These are phyloP conservation scores for Petrosia ficiformis DNA, from an alignment of 37 sponge, comb jelly and placozoan species.

Conservation along the genomic window DNA sequence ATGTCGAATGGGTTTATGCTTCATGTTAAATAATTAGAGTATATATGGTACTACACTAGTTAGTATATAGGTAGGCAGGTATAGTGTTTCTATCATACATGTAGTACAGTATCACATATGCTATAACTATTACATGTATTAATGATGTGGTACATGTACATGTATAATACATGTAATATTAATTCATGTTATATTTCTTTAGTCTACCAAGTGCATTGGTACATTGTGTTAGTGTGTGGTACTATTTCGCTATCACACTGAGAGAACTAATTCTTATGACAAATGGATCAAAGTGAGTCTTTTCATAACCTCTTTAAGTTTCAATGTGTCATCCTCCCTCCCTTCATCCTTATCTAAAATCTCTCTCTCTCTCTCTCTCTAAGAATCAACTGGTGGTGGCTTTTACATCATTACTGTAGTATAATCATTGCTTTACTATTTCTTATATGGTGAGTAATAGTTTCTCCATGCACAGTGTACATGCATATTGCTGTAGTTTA, in stretches of 20 bases:
- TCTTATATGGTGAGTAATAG: constrained; percentile 56
- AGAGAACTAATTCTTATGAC: constrained; percentile 58
- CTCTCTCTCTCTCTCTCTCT: neutral
- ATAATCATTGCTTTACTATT: constrained; percentile 48
- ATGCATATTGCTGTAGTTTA: neutral
- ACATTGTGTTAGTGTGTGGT: constrained; percentile 55
- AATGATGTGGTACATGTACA: neutral
- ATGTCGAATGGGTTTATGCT: too few relatives aligned
- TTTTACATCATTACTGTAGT: constrained; percentile 67
- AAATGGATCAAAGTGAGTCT: constrained; percentile 65
- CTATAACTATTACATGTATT: neutral
- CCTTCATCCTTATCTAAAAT: too few relatives aligned
- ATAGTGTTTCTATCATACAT: too few relatives aligned
- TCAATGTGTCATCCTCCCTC: neutral
- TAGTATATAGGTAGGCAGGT: too few relatives aligned
- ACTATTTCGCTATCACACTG: constrained; percentile 74
- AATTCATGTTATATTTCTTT: neutral
- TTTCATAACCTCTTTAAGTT: neutral
- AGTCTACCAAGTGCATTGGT: constrained; percentile 38
- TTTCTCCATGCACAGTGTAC: neutral
- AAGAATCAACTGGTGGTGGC: constrained; percentile 75
- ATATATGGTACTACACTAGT: neutral
- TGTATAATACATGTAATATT: neutral
- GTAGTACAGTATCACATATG: too few relatives aligned
- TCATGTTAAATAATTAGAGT: too few relatives aligned